Evolutionary conservation across 2,797 vertebrate genomes (phyloP).

Genomic region (Tapera naevia): DNA sequence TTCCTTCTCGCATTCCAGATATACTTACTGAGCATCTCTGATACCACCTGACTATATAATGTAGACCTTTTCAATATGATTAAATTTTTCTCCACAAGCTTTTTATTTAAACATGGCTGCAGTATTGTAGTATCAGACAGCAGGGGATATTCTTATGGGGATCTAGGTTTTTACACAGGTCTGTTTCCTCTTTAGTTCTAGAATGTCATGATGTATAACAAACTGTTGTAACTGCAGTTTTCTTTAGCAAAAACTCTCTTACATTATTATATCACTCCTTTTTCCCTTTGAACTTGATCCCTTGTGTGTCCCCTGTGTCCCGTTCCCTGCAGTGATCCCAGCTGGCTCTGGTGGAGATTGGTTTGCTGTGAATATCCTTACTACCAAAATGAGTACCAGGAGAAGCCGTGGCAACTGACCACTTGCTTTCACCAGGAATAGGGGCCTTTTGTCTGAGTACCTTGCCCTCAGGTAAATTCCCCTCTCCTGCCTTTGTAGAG

Average conservation of each 20-base stretch:
- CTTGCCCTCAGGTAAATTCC: conserved; percentile 76
- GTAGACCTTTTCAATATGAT: background rate
- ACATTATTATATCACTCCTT: conserved; percentile 67
- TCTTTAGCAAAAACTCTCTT: conserved; percentile 67
- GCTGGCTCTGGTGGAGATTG: conserved; percentile 77
- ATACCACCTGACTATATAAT: background rate
- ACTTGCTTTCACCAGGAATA: conserved; percentile 76
- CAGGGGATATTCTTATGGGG: background rate
- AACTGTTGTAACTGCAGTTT: conserved; percentile 52
- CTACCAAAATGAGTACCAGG: conserved; percentile 71
- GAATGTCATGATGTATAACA: conserved; percentile 7
- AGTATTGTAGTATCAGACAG: background rate
- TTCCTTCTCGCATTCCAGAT: background rate
- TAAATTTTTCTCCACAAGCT: background rate
- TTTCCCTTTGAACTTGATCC: conserved; percentile 74
- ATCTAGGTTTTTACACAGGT: background rate
- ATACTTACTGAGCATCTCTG: background rate
- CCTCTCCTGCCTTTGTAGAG: conserved; percentile 46
- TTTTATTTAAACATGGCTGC: background rate
- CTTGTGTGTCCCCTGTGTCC: conserved; percentile 70
- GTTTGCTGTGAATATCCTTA: conserved; percentile 73
- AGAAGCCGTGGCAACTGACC: conserved; percentile 75
- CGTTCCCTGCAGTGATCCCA: conserved; percentile 74
- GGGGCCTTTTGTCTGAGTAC: conserved; percentile 76
- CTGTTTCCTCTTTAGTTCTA: background rate